These are phyloP conservation scores for Lethenteron reissneri DNA, from an alignment of 2,113 vertebrate genomes.

Conservation along the genomic window DNA sequence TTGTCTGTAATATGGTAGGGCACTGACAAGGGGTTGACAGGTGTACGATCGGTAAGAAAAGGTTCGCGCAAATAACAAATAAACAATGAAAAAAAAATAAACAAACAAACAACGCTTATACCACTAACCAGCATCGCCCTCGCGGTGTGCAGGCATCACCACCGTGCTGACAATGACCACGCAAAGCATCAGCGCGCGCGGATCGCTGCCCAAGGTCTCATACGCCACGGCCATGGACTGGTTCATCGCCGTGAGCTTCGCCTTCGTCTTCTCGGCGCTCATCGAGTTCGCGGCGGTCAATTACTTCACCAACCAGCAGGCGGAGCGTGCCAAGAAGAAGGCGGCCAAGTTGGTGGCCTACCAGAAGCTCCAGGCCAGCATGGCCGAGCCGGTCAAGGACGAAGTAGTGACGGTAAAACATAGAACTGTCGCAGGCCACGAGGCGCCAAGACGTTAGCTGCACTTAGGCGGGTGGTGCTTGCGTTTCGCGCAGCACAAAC, in stretches of 20 bases:
- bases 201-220: constrained; percentile 90
- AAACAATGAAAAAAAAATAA: no score
- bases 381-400: neutral
- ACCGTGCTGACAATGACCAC: constrained; percentile 98
- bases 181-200: constrained; percentile 85
- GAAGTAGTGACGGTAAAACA: constrained; percentile 4
- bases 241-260: constrained; percentile 97
- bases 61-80: no score
- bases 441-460: no score
- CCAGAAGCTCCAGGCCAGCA: neutral
- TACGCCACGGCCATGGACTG: constrained; percentile 98
- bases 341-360: constrained; percentile 24
- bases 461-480: no score
- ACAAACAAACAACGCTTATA: no score
- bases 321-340: constrained; percentile 63
- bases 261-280: constrained; percentile 94
- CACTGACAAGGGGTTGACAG: no score
- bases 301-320: constrained; percentile 79
- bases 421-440: no score
- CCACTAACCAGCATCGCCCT: constrained; percentile 8
- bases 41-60: no score
- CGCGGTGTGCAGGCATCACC: constrained; percentile 54
- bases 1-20: no score
- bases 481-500: no score
- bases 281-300: constrained; percentile 97